These are phyloP conservation scores for Zonotrichia albicollis DNA, from an alignment of 2,797 vertebrate genomes.

Conservation along the genomic window DNA sequence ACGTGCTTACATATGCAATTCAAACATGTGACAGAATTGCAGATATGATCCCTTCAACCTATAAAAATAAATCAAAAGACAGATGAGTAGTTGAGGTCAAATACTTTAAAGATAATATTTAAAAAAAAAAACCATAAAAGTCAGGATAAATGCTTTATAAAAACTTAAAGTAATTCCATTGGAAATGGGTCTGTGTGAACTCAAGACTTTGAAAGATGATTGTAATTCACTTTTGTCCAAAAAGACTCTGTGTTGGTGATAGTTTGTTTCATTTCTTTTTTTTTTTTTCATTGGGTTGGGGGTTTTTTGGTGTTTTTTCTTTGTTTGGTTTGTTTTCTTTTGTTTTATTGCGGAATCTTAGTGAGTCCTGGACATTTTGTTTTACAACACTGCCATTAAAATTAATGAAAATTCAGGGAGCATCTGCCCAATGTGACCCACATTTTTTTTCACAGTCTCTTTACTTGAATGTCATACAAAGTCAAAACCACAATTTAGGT, in stretches of 20 bases:
- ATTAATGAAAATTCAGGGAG: neutral
- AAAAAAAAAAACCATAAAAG: neutral
- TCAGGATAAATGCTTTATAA: neutral
- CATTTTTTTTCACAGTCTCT: neutral
- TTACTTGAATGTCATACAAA: neutral
- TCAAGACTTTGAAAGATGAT: neutral
- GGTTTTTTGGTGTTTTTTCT: neutral
- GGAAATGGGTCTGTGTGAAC: neutral
- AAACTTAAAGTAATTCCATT: neutral
- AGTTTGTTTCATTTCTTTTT: neutral
- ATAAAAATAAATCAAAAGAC: neutral
- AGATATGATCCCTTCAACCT: neutral
- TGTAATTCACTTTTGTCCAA: neutral
- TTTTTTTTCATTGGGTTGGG: neutral
- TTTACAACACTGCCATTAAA: neutral
- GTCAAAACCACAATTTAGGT: neutral
- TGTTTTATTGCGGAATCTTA: neutral
- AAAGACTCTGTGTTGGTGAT: neutral
- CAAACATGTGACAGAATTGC: fast-evolving
- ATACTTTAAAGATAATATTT: neutral
- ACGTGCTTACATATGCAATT: neutral
- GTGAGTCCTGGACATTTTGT: neutral
- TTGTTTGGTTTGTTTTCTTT: neutral
- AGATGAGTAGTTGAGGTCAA: neutral
- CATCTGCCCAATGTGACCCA: neutral